Percentiles rank a stretch among this genome's conserved stretches.
Evolutionary conservation across 2,888 invertebrate species (phyloP).

Genomic region (Andrena bucephala): DNA sequence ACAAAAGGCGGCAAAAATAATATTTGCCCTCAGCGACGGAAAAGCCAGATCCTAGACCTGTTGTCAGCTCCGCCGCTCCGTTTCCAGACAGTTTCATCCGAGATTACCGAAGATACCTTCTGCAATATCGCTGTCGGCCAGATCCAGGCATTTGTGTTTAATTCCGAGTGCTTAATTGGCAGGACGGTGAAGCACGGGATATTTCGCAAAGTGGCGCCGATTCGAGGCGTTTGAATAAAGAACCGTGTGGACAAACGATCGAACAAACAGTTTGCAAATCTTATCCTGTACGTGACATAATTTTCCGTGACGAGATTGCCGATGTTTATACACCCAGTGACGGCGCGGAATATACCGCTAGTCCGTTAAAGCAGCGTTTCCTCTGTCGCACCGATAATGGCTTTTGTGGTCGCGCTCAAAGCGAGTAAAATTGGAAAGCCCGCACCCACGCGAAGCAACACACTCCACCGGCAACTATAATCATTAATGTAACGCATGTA

Average conservation of each 20-base stretch:
- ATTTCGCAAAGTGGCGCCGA: neutral
- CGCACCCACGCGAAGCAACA: constrained; percentile 35
- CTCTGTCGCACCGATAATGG: constrained; percentile 56
- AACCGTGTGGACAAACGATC: constrained; percentile 10
- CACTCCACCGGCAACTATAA: constrained; percentile 2
- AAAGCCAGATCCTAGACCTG: too few relatives aligned
- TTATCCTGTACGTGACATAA: constrained; percentile 55
- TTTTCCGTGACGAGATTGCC: constrained; percentile 58
- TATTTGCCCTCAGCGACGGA: too few relatives aligned
- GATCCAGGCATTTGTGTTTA: too few relatives aligned
- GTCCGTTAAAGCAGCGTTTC: constrained; percentile 34
- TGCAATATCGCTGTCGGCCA: too few relatives aligned
- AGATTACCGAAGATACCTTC: too few relatives aligned
- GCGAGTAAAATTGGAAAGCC: constrained; percentile 60
- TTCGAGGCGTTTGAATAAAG: constrained; percentile 10
- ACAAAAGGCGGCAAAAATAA: too few relatives aligned
- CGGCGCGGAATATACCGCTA: constrained; percentile 25
- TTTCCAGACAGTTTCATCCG: too few relatives aligned
- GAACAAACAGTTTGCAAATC: constrained; percentile 51
- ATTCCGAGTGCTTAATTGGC: too few relatives aligned
- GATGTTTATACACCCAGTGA: constrained; percentile 54
- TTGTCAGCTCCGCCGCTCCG: too few relatives aligned
- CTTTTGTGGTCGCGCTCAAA: constrained; percentile 53
- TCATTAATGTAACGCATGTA: neutral
- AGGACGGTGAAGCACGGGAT: neutral